Evolutionary conservation across 2,113 vertebrate genomes (phyloP).

Genomic region (Sialia sialis): DNA sequence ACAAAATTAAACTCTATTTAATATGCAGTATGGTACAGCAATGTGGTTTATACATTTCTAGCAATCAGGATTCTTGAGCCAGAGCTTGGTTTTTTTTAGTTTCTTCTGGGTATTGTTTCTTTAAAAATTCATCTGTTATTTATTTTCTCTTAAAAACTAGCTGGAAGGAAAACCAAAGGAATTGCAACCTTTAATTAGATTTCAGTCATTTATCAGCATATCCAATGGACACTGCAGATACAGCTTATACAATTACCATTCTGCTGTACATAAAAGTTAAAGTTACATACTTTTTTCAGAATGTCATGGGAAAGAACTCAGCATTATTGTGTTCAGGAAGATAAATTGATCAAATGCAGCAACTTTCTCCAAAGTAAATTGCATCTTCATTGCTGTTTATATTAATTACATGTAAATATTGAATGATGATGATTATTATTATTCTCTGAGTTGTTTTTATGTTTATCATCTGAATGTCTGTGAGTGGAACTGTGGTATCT

Average conservation of each 20-base stretch:
- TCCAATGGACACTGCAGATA: not conserved
- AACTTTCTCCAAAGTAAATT: not conserved
- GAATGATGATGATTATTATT: not conserved
- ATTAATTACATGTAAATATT: not conserved
- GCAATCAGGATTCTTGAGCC: not conserved
- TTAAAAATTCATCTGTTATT: not conserved
- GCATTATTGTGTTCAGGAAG: not conserved
- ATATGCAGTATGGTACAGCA: conserved; percentile 54
- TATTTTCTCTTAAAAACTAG: conserved; percentile 1
- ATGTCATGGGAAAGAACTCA: not conserved
- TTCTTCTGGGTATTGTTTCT: not conserved
- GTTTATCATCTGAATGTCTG: not conserved
- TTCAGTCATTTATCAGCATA: not conserved
- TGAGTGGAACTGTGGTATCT: not conserved
- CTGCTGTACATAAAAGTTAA: not conserved
- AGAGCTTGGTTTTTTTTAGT: not conserved
- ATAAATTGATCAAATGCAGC: not conserved
- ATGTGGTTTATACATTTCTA: conserved; percentile 40
- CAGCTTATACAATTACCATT: not conserved
- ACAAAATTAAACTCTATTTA: conserved; percentile 34
- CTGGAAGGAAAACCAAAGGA: not conserved
- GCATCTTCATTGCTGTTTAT: not conserved
- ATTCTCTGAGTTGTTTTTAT: not conserved
- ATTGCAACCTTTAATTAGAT: not conserved
- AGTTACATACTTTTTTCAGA: not conserved